phyloP scores from a whole-genome alignment of 2,113 vertebrate species.

The Bucco capensis region DNA sequence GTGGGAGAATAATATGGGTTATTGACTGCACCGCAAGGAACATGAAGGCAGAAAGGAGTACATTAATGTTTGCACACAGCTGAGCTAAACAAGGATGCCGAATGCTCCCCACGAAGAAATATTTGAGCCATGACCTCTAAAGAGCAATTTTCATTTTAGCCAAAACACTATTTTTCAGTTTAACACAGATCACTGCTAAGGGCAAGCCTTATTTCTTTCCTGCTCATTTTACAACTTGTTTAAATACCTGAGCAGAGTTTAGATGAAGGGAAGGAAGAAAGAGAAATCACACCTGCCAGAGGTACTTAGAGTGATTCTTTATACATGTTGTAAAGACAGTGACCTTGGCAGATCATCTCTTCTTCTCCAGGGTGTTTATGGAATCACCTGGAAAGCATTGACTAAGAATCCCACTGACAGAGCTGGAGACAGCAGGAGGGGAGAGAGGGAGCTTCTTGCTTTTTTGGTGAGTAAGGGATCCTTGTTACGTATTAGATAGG shows the following conservation, averaged over 20 bases:
- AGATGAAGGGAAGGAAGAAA: neutral
- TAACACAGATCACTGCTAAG: neutral
- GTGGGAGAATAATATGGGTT: conserved; percentile 21
- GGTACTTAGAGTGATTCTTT: neutral
- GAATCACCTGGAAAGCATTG: neutral
- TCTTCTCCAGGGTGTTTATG: neutral
- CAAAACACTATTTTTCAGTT: neutral
- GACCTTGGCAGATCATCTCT: neutral
- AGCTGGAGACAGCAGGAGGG: neutral
- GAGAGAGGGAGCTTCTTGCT: neutral
- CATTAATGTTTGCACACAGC: conserved; percentile 5
- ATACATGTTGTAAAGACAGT: neutral
- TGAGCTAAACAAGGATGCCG: conserved; percentile 20
- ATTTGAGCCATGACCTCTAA: conserved; percentile 14
- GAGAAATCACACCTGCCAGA: neutral
- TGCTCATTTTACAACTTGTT: neutral
- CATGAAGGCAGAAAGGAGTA: neutral
- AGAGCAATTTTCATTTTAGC: conserved; percentile 13
- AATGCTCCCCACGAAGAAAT: neutral
- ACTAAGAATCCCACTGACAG: neutral
- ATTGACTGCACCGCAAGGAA: conserved; percentile 13
- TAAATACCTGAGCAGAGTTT: neutral
- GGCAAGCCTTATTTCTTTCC: neutral
- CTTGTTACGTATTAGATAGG: neutral
- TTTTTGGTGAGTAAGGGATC: neutral